Percentiles rank a stretch among this genome's conserved stretches.
Conservation (phyloP, 2,797 vertebrate species). For the Tarsius wallacei region DNA sequence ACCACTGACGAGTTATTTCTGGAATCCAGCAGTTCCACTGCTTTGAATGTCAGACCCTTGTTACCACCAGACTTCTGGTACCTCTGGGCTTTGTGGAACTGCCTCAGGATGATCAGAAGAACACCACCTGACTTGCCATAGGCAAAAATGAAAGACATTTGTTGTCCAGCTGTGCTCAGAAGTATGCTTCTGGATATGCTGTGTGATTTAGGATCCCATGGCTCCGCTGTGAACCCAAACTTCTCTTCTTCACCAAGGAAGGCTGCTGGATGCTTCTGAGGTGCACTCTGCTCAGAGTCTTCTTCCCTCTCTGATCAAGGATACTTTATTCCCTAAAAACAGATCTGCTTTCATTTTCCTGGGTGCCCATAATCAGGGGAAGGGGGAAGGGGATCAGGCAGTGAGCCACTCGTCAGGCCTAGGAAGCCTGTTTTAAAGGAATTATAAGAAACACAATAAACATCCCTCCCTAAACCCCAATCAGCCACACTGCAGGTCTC, state of each 20-base stretch:
- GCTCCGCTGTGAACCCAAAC: background rate
- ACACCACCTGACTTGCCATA: background rate
- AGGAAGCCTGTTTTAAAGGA: slow-evolving; percentile 53
- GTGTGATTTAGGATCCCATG: background rate
- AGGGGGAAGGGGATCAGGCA: background rate
- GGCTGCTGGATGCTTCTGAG: background rate
- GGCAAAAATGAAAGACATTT: background rate
- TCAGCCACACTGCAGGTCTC: background rate
- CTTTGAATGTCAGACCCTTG: background rate
- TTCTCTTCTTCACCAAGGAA: background rate
- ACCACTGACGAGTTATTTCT: background rate
- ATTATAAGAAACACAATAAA: slow-evolving; percentile 47
- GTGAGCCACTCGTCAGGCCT: background rate
- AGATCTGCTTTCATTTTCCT: background rate
- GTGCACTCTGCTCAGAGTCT: background rate
- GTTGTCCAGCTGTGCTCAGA: background rate
- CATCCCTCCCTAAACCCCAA: background rate
- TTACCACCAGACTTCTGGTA: background rate
- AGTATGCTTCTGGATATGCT: background rate
- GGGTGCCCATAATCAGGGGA: background rate
- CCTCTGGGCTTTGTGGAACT: background rate
- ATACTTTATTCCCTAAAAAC: background rate
- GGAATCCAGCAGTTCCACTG: background rate
- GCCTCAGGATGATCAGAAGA: background rate
- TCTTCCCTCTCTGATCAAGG: background rate